Conservation (phyloP, 2,888 invertebrate genomes). For the Artemia sinica region DNA sequence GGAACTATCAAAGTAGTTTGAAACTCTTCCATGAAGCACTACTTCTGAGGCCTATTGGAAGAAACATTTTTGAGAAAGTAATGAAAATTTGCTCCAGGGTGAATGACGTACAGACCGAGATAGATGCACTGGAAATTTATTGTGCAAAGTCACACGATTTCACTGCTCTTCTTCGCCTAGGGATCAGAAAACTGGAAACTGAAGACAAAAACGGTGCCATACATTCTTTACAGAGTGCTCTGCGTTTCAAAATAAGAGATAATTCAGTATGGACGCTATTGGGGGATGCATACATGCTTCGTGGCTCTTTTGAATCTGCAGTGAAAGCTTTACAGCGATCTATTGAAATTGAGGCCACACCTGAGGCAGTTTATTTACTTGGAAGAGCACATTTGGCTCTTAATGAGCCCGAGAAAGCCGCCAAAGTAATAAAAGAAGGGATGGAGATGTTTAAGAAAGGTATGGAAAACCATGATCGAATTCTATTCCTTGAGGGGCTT, state of each 20-base stretch:
- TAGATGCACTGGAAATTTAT: not conserved
- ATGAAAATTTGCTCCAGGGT: not conserved
- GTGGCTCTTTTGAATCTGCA: not conserved
- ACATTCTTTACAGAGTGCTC: too few relatives aligned
- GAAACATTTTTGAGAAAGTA: not conserved
- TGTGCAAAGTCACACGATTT: not conserved
- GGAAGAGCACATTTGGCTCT: not conserved
- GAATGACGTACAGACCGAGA: not conserved
- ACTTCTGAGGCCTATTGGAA: not conserved
- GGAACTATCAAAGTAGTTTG: not conserved
- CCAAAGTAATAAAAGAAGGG: not conserved
- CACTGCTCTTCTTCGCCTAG: not conserved
- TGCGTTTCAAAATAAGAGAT: not conserved
- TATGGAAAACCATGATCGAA: not conserved
- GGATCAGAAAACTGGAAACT: not conserved
- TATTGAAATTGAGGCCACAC: not conserved
- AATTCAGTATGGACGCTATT: not conserved
- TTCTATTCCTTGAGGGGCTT: not conserved
- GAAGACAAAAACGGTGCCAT: too few relatives aligned
- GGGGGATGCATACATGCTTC: conserved; percentile 4
- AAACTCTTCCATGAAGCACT: not conserved
- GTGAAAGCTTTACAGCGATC: not conserved
- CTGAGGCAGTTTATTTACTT: not conserved
- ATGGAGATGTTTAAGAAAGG: not conserved
- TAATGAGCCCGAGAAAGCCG: not conserved